A percentile compares a stretch with the other conserved stretches of the same genome.
Evolutionary conservation across 1,140 invertebrate species (phyloP).

Genomic region (Limonius californicus): DNA sequence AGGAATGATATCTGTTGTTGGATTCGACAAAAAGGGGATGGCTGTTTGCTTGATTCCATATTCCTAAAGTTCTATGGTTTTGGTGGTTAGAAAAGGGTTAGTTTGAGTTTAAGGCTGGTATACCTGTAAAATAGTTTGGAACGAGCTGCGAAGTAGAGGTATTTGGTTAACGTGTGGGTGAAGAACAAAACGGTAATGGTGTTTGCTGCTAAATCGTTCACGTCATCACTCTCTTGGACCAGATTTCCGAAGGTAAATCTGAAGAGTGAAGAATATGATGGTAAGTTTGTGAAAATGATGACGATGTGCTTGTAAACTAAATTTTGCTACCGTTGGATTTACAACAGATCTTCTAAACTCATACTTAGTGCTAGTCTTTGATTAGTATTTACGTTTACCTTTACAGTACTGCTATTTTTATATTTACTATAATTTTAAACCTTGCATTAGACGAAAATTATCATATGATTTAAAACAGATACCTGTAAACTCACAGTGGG

Average conservation of each 20-base stretch:
- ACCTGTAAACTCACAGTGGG: too few species aligned
- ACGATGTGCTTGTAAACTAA: too few species aligned
- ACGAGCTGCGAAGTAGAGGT: slow-evolving; percentile 66
- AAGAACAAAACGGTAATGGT: slow-evolving; percentile 80
- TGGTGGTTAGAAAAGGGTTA: neutral
- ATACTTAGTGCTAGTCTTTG: too few species aligned
- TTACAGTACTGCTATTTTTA: too few species aligned
- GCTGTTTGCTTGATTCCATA: slow-evolving; percentile 77
- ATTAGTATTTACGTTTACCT: too few species aligned
- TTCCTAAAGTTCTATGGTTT: slow-evolving; percentile 65
- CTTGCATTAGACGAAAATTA: too few species aligned
- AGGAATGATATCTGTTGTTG: slow-evolving; percentile 67
- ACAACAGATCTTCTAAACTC: too few species aligned
- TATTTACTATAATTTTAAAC: too few species aligned
- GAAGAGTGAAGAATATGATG: slow-evolving; percentile 28
- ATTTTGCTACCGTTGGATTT: too few species aligned
- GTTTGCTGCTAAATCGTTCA: slow-evolving; percentile 75
- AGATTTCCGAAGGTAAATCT: slow-evolving; percentile 62
- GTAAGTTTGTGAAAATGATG: too few species aligned
- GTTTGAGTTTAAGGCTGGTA: slow-evolving; percentile 23
- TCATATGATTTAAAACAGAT: too few species aligned
- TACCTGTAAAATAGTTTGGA: slow-evolving; percentile 73
- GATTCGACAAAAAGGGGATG: slow-evolving; percentile 82
- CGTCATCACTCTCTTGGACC: slow-evolving; percentile 66
- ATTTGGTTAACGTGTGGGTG: slow-evolving; percentile 70